Conservation (phyloP, 2,113 vertebrate genomes). For the Oxygymnocypris stewartii region DNA sequence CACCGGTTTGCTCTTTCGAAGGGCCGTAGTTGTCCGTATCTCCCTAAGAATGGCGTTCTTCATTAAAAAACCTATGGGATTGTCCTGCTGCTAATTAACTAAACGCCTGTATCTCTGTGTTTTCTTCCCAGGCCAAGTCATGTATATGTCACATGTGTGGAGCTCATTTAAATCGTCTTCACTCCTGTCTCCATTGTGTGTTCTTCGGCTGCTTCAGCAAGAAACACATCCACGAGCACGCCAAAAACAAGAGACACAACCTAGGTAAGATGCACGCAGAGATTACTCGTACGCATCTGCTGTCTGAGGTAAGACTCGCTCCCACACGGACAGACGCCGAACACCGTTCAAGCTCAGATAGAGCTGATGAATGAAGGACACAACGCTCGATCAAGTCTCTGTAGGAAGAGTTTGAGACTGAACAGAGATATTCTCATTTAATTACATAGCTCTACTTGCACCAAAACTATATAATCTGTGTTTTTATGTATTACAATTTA, state of each 20-base stretch:
- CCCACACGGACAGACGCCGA: not conserved
- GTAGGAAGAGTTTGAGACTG: not conserved
- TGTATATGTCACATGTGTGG: slow-evolving; percentile 90
- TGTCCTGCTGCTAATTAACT: no score
- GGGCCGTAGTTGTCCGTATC: no score
- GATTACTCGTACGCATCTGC: not conserved
- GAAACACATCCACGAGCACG: slow-evolving; percentile 99
- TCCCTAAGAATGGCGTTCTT: no score
- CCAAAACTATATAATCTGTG: not conserved
- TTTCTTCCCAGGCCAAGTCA: slow-evolving; percentile 85
- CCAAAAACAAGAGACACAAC: slow-evolving; percentile 97
- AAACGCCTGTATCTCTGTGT: no score
- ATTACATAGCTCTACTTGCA: not conserved
- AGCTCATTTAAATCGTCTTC: slow-evolving; percentile 91
- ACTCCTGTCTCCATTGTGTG: slow-evolving; percentile 98
- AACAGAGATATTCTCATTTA: not conserved
- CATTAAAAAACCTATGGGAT: no score
- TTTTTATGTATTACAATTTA: not conserved
- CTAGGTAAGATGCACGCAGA: slow-evolving; percentile 85
- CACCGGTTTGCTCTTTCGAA: no score
- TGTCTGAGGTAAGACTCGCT: slow-evolving; percentile 4
- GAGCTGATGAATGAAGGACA: not conserved
- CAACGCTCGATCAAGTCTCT: not conserved
- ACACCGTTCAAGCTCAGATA: not conserved
- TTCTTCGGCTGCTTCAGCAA: slow-evolving; percentile 99